Evolutionary conservation across 35 echinoderm and acorn worm genomes (phyloP).

Genomic region (Ophiothrix spiculata): DNA sequence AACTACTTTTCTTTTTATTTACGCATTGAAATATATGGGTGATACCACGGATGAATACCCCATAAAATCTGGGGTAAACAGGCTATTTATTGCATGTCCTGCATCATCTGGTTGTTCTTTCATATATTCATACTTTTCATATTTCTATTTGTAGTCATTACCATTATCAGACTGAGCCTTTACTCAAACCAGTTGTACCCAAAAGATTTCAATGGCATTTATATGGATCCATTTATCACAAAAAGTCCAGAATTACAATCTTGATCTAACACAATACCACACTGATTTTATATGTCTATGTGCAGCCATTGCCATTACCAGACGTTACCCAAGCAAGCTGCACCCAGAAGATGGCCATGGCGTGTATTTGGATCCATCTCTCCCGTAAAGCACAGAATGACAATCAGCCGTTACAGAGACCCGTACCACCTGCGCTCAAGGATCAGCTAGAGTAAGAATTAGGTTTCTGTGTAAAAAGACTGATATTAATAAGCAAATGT

Average conservation of each 20-base stretch:
- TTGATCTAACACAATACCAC: too few relatives aligned
- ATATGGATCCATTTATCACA: too few relatives aligned
- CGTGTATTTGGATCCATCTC: constrained; percentile 93
- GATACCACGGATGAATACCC: too few relatives aligned
- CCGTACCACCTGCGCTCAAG: constrained; percentile 64
- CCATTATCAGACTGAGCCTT: too few relatives aligned
- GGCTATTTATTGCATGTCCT: too few relatives aligned
- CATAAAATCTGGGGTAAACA: too few relatives aligned
- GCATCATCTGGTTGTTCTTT: too few relatives aligned
- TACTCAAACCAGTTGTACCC: too few relatives aligned
- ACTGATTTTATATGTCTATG: constrained; percentile 14
- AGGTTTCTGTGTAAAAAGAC: background rate
- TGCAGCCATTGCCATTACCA: constrained; percentile 74
- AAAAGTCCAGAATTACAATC: too few relatives aligned
- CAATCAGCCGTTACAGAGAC: constrained; percentile 65
- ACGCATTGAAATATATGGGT: too few relatives aligned
- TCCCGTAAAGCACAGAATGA: constrained; percentile 58
- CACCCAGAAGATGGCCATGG: constrained; percentile 80
- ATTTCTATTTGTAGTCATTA: background rate
- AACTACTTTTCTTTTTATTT: too few relatives aligned
- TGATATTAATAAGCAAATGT: background rate
- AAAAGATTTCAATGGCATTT: too few relatives aligned
- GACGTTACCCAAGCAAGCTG: constrained; percentile 79
- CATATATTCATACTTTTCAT: background rate
- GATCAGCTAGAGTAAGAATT: constrained; percentile 85